These are phyloP conservation scores for Amblyopsis rosae DNA, from an alignment of 2,113 vertebrate genomes.

Conservation along the genomic window DNA sequence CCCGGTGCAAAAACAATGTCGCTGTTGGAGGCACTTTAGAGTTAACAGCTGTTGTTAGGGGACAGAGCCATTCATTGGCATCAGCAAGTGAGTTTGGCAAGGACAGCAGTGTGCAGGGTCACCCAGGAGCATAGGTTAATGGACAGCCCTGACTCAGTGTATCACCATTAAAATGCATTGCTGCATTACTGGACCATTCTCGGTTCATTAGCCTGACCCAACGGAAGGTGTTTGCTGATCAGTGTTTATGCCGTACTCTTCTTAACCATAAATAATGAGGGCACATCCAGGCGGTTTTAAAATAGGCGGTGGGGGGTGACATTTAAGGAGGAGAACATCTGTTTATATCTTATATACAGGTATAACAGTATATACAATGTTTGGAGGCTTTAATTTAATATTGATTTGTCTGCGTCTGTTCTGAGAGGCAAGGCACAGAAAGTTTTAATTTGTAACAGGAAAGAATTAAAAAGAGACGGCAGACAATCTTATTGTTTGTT, in stretches of 20 bases:
- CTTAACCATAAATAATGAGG: conserved; percentile 59
- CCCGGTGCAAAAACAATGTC: conserved; percentile 60
- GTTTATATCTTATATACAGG: too few species aligned
- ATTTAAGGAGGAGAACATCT: conserved; percentile 37
- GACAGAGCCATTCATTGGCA: conserved; percentile 24
- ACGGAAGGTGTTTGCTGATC: conserved; percentile 56
- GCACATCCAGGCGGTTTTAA: conserved; percentile 34
- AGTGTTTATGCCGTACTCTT: conserved; percentile 35
- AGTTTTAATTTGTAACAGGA: background rate
- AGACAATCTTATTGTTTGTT: too few species aligned
- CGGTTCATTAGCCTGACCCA: conserved; percentile 56
- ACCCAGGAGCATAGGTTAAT: conserved; percentile 58
- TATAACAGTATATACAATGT: too few species aligned
- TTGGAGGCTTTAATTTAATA: too few species aligned
- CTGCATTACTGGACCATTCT: conserved; percentile 37
- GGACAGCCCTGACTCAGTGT: conserved; percentile 56
- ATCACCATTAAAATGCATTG: conserved; percentile 22
- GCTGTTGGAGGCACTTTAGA: conserved; percentile 41
- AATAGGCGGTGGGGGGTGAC: conserved; percentile 29
- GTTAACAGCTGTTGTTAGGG: conserved; percentile 63
- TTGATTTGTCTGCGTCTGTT: conserved; percentile 1
- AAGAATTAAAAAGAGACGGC: conserved; percentile 4
- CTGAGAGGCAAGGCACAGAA: background rate
- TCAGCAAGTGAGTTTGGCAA: conserved; percentile 40
- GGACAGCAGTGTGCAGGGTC: conserved; percentile 43